A percentile compares a stretch with the other conserved stretches of the same genome.
Conservation (phyloP, 2,888 invertebrate genomes). For the Sesia apiformis region DNA sequence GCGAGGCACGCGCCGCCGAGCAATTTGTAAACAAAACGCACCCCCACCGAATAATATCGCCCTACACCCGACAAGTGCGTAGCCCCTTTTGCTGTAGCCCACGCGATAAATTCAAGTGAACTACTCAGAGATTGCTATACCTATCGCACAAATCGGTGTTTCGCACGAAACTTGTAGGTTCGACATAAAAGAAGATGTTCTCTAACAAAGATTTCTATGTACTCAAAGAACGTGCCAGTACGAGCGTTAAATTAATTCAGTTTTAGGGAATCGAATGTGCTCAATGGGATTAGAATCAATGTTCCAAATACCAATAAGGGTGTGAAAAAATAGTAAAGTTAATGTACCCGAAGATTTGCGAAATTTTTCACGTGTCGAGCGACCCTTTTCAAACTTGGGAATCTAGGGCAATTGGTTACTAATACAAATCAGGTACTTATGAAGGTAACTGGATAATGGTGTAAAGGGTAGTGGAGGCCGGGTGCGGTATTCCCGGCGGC, state of each 20-base stretch:
- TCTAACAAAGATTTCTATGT: not conserved
- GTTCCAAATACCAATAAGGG: too few species aligned
- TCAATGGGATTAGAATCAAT: too few species aligned
- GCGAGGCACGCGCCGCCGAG: conserved; percentile 49
- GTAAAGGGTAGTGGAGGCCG: conserved; percentile 13
- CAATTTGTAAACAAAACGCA: conserved; percentile 71
- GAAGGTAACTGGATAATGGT: conserved; percentile 5
- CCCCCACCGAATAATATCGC: conserved; percentile 53
- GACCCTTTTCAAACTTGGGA: conserved; percentile 7
- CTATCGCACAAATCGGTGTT: conserved; percentile 15
- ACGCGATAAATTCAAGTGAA: conserved; percentile 51
- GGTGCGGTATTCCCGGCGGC: conserved; percentile 23
- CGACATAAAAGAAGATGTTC: not conserved
- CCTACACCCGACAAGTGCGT: conserved; percentile 30
- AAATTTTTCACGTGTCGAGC: too few species aligned
- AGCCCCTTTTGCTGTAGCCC: conserved; percentile 40
- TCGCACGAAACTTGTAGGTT: not conserved
- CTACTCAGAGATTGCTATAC: conserved; percentile 43
- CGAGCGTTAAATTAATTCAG: too few species aligned
- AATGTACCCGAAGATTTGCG: too few species aligned
- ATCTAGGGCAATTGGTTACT: conserved; percentile 17
- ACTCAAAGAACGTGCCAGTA: too few species aligned
- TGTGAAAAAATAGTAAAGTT: too few species aligned
- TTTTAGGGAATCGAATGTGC: too few species aligned
- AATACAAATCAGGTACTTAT: conserved; percentile 21